Evolutionary conservation across 2,888 invertebrate genomes (phyloP).

Genomic region (Scaeva pyrastri): DNA sequence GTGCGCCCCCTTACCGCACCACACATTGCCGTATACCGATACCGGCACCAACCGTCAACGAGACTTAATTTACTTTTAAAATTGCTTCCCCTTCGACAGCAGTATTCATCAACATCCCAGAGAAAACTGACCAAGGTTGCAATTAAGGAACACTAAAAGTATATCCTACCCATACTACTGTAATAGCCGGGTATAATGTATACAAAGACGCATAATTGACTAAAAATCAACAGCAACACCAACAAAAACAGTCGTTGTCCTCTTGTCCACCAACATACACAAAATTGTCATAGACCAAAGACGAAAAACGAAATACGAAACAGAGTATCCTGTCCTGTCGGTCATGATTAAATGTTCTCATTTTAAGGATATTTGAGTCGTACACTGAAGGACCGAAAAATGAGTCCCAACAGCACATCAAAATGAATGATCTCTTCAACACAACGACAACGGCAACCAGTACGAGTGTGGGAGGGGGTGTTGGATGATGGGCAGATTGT

Average conservation of each 20-base stretch:
- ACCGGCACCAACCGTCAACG: background rate
- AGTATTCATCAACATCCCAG: background rate
- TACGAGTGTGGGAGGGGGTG: background rate
- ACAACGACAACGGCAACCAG: background rate
- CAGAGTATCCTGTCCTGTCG: constrained; percentile 52
- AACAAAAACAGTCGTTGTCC: constrained; percentile 7
- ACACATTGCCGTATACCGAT: background rate
- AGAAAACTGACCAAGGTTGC: constrained; percentile 57
- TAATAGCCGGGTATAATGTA: background rate
- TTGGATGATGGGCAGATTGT: background rate
- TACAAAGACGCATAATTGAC: constrained; percentile 18
- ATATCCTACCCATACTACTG: constrained; percentile 33
- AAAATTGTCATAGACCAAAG: constrained; percentile 44
- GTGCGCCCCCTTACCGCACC: constrained; percentile 2
- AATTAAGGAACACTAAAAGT: constrained; percentile 63
- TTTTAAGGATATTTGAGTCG: constrained; percentile 70
- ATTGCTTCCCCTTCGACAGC: constrained; percentile 50
- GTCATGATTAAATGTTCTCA: constrained; percentile 71
- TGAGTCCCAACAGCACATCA: constrained; percentile 45
- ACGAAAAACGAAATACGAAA: constrained; percentile 21
- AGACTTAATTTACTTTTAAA: constrained; percentile 57
- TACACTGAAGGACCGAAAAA: constrained; percentile 60
- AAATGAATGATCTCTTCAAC: constrained; percentile 67
- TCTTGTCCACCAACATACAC: constrained; percentile 37
- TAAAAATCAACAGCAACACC: constrained; percentile 29